Conservation (phyloP, 2,113 vertebrate genomes). For the Mastomys coucha region DNA sequence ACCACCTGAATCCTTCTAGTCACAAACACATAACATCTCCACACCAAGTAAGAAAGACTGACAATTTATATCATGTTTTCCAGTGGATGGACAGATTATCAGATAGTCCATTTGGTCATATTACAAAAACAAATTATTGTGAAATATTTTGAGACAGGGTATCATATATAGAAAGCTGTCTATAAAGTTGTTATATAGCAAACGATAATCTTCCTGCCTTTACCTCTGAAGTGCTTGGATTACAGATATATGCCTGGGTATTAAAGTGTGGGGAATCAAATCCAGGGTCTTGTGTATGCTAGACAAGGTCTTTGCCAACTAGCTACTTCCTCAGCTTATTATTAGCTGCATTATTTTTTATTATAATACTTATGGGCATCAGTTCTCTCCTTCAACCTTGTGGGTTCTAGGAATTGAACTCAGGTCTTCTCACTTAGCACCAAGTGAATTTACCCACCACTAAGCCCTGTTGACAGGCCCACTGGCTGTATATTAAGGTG, state of each 20-base stretch:
- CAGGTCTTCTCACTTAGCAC: background rate
- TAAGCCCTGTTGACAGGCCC: background rate
- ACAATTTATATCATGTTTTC: background rate
- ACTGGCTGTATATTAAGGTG: constrained; percentile 14
- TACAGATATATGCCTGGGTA: background rate
- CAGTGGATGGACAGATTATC: background rate
- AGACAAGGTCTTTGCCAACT: background rate
- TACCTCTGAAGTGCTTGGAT: background rate
- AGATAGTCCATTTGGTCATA: background rate
- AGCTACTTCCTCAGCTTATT: background rate
- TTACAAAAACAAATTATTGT: constrained; percentile 28
- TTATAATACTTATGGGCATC: background rate
- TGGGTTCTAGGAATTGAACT: background rate
- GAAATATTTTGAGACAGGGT: background rate
- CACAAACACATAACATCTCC: background rate
- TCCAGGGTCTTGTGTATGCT: background rate
- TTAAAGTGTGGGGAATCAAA: background rate
- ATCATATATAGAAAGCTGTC: background rate
- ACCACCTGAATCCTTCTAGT: background rate
- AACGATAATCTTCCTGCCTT: background rate
- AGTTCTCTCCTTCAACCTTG: background rate
- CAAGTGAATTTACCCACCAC: background rate
- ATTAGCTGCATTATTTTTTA: background rate
- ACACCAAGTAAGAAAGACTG: constrained; percentile 33
- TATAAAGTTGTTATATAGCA: background rate